Percentiles rank a stretch among this genome's conserved stretches.
Evolutionary conservation across 2,888 invertebrate species (phyloP).

Genomic region (Steromphala cineraria): DNA sequence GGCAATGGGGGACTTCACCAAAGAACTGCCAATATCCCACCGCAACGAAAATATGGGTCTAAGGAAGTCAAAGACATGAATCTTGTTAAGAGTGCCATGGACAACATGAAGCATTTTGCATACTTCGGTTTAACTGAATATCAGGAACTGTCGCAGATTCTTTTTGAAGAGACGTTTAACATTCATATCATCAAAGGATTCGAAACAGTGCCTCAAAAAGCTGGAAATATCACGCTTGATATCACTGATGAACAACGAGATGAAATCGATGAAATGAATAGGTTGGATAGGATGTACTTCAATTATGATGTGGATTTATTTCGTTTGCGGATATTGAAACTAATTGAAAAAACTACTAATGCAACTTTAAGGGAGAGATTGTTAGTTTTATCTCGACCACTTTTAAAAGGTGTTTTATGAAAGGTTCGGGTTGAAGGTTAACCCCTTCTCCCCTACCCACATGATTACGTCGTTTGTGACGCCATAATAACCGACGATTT

Average conservation of each 20-base stretch:
- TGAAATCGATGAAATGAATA: background rate
- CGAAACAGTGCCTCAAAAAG: background rate
- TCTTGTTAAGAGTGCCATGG: background rate
- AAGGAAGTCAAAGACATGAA: background rate
- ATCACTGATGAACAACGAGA: background rate
- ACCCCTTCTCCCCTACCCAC: too few species aligned
- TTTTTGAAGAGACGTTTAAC: background rate
- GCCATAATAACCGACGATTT: too few species aligned
- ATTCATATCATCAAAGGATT: background rate
- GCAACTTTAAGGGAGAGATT: too few species aligned
- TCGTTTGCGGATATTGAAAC: background rate
- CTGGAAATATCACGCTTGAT: background rate
- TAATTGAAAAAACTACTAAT: background rate
- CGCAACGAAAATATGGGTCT: background rate
- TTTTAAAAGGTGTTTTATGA: too few species aligned
- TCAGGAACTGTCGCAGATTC: background rate
- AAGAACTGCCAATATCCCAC: background rate
- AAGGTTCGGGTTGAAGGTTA: too few species aligned
- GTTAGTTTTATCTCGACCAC: too few species aligned
- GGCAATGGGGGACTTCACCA: background rate
- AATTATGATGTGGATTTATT: background rate
- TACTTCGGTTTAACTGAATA: background rate
- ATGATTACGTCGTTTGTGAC: too few species aligned
- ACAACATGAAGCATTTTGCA: background rate
- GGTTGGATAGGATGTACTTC: background rate